phyloP scores from a whole-genome alignment of 2,888 invertebrate species.

The Zygaena filipendulae region DNA sequence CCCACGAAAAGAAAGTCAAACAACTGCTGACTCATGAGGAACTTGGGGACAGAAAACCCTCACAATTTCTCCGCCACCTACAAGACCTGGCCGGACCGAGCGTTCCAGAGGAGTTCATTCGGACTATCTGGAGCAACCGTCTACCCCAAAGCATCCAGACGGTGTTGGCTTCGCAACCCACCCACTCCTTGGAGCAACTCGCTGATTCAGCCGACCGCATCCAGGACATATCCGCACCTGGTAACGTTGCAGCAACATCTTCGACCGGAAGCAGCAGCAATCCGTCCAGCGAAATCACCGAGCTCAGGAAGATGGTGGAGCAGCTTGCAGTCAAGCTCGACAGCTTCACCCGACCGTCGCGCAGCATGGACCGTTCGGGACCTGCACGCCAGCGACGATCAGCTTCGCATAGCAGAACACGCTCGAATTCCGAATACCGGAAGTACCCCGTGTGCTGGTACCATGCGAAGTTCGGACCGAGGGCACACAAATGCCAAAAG shows the following conservation, averaged over 20 bases:
- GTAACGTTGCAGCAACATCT: neutral
- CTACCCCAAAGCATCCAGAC: conserved; percentile 5
- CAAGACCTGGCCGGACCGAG: conserved; percentile 12
- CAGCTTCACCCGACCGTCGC: neutral
- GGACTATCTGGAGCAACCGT: conserved; percentile 13
- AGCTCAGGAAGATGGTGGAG: conserved; percentile 3
- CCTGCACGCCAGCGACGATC: too few relatives aligned
- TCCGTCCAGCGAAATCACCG: neutral
- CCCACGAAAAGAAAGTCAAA: conserved; percentile 12
- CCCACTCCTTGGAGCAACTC: conserved; percentile 2
- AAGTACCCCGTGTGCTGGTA: conserved; percentile 2
- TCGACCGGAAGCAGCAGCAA: neutral
- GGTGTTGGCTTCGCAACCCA: conserved; percentile 3
- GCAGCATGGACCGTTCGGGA: neutral
- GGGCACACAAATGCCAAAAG: conserved; percentile 1
- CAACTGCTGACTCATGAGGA: conserved; percentile 14
- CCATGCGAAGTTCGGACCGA: neutral
- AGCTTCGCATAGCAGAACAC: too few relatives aligned
- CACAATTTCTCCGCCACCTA: conserved; percentile 15
- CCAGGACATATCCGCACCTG: conserved; percentile 3
- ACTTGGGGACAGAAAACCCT: conserved; percentile 15
- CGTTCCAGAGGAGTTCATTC: conserved; percentile 14
- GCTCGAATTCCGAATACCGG: conserved; percentile 10
- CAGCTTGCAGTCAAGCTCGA: neutral
- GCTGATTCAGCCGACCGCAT: conserved; percentile 2